Base-by-base conservation (phyloP, 2,113 vertebrate genomes). In the Saimiri boliviensis region DNA sequence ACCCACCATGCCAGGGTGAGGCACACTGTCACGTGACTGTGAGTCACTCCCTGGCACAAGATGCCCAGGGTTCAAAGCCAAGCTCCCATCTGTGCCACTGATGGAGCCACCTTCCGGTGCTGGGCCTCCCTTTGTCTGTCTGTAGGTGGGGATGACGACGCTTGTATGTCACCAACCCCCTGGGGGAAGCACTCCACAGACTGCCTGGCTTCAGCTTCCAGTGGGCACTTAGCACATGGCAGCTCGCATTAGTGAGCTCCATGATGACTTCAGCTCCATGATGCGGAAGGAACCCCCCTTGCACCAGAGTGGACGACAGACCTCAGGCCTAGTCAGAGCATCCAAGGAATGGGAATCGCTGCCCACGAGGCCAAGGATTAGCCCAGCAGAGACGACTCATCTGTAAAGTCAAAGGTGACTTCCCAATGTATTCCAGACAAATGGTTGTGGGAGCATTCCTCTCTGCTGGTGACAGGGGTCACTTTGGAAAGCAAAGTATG, bases 1-100 rank as follows among this genome's bases (percentile, higher is more conserved):
- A 77, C 13, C 27, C 16, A 19, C 76, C 16, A 30, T 32, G 16
- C 76, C 30, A 49, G 30, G 8, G 45, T 49, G 76, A 19, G 76
- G 76, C 4, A 27, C 8, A 7, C 45, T 35, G 45, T 45, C 14
- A 14, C 3, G 2, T 4, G 45, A 16, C 30, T 9, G 4, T 8
- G 9, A 79, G 76, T 16, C 3, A 32, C n/a, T 3, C 8, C 32
- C 45, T 10, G 8, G 27, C 30, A 49, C 14, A 30, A 79, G 27
- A 79, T 49, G 77, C 47, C 16, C 76, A 5, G 30, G 76, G 47
- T 52, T 49, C 76, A 42, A 42, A 42, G n/a, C 40, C 21, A 23
- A 12, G 40, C 3, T 74, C 37, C 23, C 3, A 0, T 45, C 23
- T 13, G 23, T 42, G 73, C 13, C 40, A 25, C 73, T 3, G 0